A percentile compares a stretch with the other conserved stretches of the same genome.
phyloP scores from a whole-genome alignment of 2,113 vertebrate species.

The Platichthys stellatus region DNA sequence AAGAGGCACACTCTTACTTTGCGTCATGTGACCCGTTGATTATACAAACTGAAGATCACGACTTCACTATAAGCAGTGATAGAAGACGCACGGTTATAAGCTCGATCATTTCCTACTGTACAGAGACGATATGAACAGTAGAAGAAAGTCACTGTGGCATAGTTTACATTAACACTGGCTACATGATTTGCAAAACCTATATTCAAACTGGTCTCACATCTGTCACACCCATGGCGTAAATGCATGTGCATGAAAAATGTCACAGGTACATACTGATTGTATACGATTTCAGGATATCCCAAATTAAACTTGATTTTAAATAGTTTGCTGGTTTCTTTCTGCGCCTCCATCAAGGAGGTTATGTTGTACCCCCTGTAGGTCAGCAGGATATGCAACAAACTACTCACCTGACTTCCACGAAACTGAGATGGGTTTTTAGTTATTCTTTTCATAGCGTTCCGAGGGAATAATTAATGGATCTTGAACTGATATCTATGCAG shows the following conservation, averaged over 20 bases:
- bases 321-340: no score
- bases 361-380: no score
- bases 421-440: neutral
- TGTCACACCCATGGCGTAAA: conserved; percentile 54
- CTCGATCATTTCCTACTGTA: conserved; percentile 33
- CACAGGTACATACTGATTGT: no score
- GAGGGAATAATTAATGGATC: no score
- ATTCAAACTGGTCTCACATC: conserved; percentile 69
- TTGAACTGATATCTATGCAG: no score
- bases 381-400: no score
- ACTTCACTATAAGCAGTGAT: conserved; percentile 37
- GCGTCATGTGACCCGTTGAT: neutral
- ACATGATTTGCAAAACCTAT: conserved; percentile 37
- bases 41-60: conserved; percentile 22
- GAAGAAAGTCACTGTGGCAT: conserved; percentile 42
- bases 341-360: no score
- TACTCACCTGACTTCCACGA: no score
- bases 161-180: conserved; percentile 60
- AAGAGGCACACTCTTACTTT: conserved; percentile 40
- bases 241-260: neutral
- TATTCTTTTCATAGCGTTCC: neutral
- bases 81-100: conserved; percentile 27
- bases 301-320: no score
- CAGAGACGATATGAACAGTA: conserved; percentile 35
- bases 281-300: no score